phyloP scores from a whole-genome alignment of 2,888 invertebrate species.

The Baronia brevicornis region DNA sequence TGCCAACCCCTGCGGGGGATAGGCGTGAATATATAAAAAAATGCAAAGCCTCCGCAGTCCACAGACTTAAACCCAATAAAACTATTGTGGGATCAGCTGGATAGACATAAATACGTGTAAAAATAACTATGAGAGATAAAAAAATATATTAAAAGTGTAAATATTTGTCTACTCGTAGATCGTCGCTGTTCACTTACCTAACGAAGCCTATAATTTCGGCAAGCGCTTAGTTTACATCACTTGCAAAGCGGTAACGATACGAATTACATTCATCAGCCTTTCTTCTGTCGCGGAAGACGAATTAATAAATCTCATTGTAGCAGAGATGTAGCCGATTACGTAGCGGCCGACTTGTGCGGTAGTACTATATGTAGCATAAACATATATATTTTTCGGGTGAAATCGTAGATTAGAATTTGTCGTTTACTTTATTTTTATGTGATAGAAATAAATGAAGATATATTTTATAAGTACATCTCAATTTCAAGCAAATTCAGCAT shows the following conservation, averaged over 20 bases:
- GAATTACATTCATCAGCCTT: constrained; percentile 48
- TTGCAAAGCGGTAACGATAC: constrained; percentile 51
- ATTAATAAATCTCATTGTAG: constrained; percentile 31
- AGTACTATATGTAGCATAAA: constrained; percentile 24
- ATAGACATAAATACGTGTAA: not conserved
- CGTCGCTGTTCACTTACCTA: constrained; percentile 39
- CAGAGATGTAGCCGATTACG: constrained; percentile 67
- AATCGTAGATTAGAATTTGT: constrained; percentile 24
- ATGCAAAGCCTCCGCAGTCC: too few species aligned
- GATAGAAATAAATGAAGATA: constrained; percentile 27
- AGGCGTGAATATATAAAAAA: too few species aligned
- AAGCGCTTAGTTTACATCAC: constrained; percentile 56
- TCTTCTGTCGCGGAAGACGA: constrained; percentile 38
- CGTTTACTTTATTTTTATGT: constrained; percentile 33
- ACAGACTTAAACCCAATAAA: too few species aligned
- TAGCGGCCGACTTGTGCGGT: constrained; percentile 64
- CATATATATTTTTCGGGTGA: constrained; percentile 22
- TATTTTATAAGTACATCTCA: constrained; percentile 39
- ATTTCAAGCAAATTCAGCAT: constrained; percentile 61
- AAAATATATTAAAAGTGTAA: not conserved
- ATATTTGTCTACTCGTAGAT: constrained; percentile 29
- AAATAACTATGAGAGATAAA: not conserved
- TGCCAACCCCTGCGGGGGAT: too few species aligned
- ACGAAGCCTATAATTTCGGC: constrained; percentile 64
- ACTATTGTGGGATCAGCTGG: too few species aligned